Percentiles rank a stretch among this genome's conserved stretches.
These are phyloP conservation scores for Brachionus manjavacas DNA, from an alignment of 1,140 invertebrate genomes.

Conservation along the genomic window DNA sequence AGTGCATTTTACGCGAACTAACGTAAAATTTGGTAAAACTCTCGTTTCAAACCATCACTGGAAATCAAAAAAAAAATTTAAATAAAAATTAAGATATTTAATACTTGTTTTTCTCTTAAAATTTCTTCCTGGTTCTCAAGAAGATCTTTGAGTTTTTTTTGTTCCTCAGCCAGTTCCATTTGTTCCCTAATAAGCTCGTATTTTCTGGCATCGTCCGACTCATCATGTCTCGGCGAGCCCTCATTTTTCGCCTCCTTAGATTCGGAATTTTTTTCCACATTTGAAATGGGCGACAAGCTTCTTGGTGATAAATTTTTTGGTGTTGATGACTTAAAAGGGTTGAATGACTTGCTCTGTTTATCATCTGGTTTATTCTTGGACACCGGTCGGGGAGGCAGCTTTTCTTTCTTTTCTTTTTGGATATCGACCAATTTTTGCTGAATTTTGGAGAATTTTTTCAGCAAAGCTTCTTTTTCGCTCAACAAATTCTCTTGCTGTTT, in stretches of 20 bases:
- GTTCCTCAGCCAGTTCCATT: conserved; percentile 30
- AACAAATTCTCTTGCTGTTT: conserved; percentile 45
- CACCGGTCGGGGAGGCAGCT: background rate
- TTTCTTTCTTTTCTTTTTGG: conserved; percentile 28
- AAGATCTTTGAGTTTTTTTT: conserved; percentile 25
- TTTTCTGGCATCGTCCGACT: background rate
- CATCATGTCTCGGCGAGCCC: background rate
- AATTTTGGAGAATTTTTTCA: conserved; percentile 40
- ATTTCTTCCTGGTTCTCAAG: conserved; percentile 31
- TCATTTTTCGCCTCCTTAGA: background rate
- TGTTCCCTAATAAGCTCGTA: background rate
- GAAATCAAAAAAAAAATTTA: too few relatives aligned
- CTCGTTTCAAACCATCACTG: too few relatives aligned
- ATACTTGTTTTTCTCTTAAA: conserved; percentile 36
- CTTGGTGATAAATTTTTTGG: conserved; percentile 3
- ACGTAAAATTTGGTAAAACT: too few relatives aligned
- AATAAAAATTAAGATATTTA: too few relatives aligned
- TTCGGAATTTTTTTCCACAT: background rate
- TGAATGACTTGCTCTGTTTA: background rate
- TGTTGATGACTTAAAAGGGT: background rate
- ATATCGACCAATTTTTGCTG: background rate
- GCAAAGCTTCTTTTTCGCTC: conserved; percentile 43
- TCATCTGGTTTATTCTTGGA: background rate
- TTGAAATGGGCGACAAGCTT: conserved; percentile 16
- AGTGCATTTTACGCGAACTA: too few relatives aligned